A percentile compares a stretch with the other conserved stretches of the same genome.
These are phyloP conservation scores for Cebidichthys violaceus DNA, from an alignment of 2,113 vertebrate genomes.

Conservation along the genomic window DNA sequence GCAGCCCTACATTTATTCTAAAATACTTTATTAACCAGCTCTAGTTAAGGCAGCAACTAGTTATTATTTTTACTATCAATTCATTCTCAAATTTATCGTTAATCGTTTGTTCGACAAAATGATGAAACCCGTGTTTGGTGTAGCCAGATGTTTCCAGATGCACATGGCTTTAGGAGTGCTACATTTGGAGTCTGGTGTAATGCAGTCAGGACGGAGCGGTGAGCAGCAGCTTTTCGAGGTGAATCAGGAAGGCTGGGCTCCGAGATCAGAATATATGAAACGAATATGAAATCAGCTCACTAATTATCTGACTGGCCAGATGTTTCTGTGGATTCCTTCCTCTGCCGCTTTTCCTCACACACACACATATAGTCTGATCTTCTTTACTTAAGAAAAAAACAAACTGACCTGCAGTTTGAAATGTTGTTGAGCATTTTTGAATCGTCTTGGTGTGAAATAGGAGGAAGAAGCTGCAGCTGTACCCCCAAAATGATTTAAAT, in stretches of 20 bases:
- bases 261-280: neutral
- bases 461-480: neutral
- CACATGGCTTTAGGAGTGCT: neutral
- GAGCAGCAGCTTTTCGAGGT: neutral
- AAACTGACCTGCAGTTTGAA: neutral
- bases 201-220: too few relatives aligned
- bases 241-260: neutral
- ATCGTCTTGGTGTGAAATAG: neutral
- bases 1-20: neutral
- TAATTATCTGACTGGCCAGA: neutral
- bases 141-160: too few relatives aligned
- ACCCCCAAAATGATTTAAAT: neutral
- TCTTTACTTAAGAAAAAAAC: neutral
- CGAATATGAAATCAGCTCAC: neutral
- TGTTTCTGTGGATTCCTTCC: neutral
- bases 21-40: neutral
- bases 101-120: neutral
- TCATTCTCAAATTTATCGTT: neutral
- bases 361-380: neutral
- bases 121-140: neutral
- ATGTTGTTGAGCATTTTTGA: neutral
- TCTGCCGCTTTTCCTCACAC: neutral
- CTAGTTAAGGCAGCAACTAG: neutral
- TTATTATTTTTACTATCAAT: neutral
- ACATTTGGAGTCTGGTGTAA: neutral